These are phyloP conservation scores for Pontoporia blainvillei DNA, from an alignment of 2,113 vertebrate species.

Conservation along the genomic window DNA sequence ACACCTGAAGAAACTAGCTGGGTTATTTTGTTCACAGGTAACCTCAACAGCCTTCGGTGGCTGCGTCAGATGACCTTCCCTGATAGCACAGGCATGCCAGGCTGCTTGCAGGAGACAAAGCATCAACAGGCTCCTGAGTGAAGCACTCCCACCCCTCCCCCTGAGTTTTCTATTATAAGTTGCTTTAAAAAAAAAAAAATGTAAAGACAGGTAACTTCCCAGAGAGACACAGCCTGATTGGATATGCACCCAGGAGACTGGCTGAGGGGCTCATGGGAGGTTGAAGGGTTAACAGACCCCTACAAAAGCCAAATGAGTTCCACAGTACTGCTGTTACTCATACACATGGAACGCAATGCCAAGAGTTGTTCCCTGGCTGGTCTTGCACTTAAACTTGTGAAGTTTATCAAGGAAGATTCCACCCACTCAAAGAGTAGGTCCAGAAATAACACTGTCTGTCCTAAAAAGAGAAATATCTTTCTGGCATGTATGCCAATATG, in stretches of 20 bases:
- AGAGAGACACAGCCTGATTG: background rate
- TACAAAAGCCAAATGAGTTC: background rate
- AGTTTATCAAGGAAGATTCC: conserved; percentile 36
- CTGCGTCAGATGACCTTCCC: conserved; percentile 47
- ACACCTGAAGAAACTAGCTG: background rate
- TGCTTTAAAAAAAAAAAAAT: background rate
- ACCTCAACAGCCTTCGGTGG: background rate
- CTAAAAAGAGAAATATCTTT: conserved; percentile 40
- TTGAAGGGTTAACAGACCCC: background rate
- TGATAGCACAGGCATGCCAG: background rate
- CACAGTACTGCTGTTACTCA: background rate
- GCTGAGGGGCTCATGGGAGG: background rate
- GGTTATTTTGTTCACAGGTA: conserved; percentile 30
- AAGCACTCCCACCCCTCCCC: background rate
- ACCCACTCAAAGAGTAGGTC: conserved; percentile 44
- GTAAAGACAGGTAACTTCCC: background rate
- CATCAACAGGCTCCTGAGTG: background rate
- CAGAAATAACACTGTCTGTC: conserved; percentile 53
- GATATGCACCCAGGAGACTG: background rate
- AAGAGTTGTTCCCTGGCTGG: background rate
- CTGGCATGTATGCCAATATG: background rate
- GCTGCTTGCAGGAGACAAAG: background rate
- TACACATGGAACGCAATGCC: background rate
- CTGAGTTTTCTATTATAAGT: conserved; percentile 16
- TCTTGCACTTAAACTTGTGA: conserved; percentile 16